phyloP scores from a whole-genome alignment of 2,113 vertebrate genomes.

The Odobenus rosmarus region DNA sequence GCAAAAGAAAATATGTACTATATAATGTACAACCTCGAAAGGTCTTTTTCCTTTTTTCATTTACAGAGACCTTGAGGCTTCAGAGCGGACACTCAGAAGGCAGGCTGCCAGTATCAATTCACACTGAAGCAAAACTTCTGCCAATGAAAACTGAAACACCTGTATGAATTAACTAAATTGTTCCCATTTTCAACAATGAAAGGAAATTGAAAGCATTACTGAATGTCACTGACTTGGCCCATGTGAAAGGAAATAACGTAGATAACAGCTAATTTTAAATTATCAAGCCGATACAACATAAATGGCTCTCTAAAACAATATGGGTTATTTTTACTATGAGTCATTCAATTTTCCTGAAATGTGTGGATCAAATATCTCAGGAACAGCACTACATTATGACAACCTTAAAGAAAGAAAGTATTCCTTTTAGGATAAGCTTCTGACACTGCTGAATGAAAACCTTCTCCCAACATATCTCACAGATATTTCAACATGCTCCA shows the following conservation, averaged over 20 bases:
- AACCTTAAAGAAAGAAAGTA: constrained; percentile 22
- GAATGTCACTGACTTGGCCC: constrained; percentile 70
- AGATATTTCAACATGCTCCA: not conserved
- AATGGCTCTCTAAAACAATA: constrained; percentile 69
- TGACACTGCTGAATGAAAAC: constrained; percentile 32
- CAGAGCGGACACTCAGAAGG: not conserved
- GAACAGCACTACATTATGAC: not conserved
- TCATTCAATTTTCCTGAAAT: constrained; percentile 70
- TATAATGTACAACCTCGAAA: constrained; percentile 48
- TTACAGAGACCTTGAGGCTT: not conserved
- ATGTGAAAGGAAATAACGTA: constrained; percentile 71
- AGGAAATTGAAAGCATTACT: constrained; percentile 78
- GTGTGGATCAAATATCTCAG: not conserved
- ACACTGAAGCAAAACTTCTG: constrained; percentile 60
- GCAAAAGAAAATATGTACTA: constrained; percentile 49
- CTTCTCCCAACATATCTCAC: not conserved
- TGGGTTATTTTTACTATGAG: constrained; percentile 71
- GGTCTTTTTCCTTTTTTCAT: constrained; percentile 36
- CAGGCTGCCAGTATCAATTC: constrained; percentile 68
- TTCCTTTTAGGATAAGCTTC: constrained; percentile 23
- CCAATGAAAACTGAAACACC: constrained; percentile 80
- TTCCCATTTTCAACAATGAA: constrained; percentile 79
- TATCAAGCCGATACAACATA: constrained; percentile 4
- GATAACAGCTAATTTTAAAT: constrained; percentile 77
- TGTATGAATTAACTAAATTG: constrained; percentile 71